These are phyloP conservation scores for Spatulosminthurus flaviceps DNA, from an alignment of 2,888 invertebrate species.

Conservation along the genomic window DNA sequence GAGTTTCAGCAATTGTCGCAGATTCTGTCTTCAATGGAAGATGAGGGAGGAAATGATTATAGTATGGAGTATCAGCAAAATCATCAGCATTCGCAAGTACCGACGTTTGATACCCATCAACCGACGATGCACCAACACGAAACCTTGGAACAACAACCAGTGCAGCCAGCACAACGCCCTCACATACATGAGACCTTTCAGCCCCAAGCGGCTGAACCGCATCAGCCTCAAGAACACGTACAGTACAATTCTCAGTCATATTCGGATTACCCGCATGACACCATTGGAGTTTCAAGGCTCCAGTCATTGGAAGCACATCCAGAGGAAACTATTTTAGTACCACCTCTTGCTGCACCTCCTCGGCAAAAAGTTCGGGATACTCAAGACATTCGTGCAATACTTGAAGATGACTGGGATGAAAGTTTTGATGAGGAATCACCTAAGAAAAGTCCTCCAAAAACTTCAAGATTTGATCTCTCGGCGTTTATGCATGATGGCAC, in stretches of 20 bases:
- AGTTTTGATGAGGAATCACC: slow-evolving; percentile 58
- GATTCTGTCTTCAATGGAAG: slow-evolving; percentile 63
- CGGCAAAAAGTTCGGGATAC: slow-evolving; percentile 42
- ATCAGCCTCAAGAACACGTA: not conserved
- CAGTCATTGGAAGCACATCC: not conserved
- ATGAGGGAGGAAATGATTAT: slow-evolving; percentile 43
- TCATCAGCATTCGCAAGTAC: slow-evolving; percentile 6
- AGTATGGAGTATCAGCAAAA: slow-evolving; percentile 22
- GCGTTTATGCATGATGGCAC: slow-evolving; percentile 55
- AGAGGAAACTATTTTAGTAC: slow-evolving; percentile 40
- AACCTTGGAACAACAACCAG: slow-evolving; percentile 15
- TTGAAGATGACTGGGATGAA: slow-evolving; percentile 63
- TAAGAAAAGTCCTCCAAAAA: slow-evolving; percentile 60
- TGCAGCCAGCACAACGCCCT: slow-evolving; percentile 19
- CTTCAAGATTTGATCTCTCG: slow-evolving; percentile 62
- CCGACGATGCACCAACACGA: slow-evolving; percentile 6
- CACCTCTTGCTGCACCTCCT: slow-evolving; percentile 47
- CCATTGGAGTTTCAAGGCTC: not conserved
- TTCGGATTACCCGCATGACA: not conserved
- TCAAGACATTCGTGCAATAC: slow-evolving; percentile 61
- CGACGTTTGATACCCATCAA: slow-evolving; percentile 30
- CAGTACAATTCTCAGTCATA: slow-evolving; percentile 1
- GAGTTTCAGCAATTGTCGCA: slow-evolving; percentile 62
- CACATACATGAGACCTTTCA: not conserved
- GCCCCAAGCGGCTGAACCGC: not conserved